A percentile compares a stretch with the other conserved stretches of the same genome.
phyloP scores from a whole-genome alignment of 2,797 vertebrate genomes.

The Catharus ustulatus region DNA sequence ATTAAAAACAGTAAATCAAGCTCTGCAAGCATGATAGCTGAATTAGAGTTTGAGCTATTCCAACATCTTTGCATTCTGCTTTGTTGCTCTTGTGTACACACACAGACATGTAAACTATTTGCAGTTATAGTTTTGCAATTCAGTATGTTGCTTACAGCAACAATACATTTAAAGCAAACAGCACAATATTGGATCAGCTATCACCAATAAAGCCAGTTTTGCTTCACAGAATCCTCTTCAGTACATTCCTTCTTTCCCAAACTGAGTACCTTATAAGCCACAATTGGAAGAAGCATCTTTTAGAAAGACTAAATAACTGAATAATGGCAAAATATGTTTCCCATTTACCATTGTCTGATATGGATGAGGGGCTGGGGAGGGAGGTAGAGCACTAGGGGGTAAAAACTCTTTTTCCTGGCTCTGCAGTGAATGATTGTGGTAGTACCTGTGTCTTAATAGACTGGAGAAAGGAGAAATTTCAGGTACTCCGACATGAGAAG shows the following conservation, averaged over 20 bases:
- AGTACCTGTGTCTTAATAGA: background rate
- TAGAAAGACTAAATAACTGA: slow-evolving; percentile 25
- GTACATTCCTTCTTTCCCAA: background rate
- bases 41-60: slow-evolving; percentile 68
- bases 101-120: background rate
- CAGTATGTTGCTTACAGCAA: slow-evolving; percentile 59
- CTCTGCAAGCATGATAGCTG: slow-evolving; percentile 54
- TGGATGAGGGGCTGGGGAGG: background rate
- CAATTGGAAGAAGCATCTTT: background rate
- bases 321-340: background rate
- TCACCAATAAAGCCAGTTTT: slow-evolving; percentile 54
- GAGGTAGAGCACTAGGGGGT: accelerated
- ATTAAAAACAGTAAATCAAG: slow-evolving; percentile 81
- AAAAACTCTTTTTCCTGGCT: background rate
- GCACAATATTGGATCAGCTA: slow-evolving; percentile 34
- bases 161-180: slow-evolving; percentile 59
- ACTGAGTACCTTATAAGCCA: slow-evolving; percentile 46
- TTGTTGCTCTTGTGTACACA: slow-evolving; percentile 12
- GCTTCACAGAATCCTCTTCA: slow-evolving; percentile 56
- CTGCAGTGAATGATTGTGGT: background rate
- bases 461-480: background rate
- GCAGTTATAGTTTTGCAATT: slow-evolving; percentile 71
- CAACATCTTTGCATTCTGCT: slow-evolving; percentile 54
- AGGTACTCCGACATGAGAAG: background rate
- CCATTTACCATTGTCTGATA: background rate